Base-by-base conservation (phyloP, 2,797 vertebrate species). In the Vireo griseus region DNA sequence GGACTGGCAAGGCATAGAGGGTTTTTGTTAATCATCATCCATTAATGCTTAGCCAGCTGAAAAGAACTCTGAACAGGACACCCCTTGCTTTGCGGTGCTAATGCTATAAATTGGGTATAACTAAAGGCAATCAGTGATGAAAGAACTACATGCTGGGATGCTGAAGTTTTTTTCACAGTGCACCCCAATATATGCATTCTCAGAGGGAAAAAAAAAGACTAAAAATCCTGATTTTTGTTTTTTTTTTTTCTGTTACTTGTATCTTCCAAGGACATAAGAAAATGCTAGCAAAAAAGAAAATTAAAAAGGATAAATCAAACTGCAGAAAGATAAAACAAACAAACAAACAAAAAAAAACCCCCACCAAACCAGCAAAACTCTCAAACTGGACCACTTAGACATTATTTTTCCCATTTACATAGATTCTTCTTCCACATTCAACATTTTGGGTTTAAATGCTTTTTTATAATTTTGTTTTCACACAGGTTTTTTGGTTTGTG, bases 1-100 rank as follows among this genome's bases (percentile, higher is more conserved):
- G 29, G 25, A 72, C 73, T 92, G 92, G 82, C 63, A 93, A 92
- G 16, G 71, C 33, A 85, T 40, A 86, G 47, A 69, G 59, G 29
- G 16, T 87, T 93, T 66, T 92, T 94, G 63, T 92, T 95, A 88
- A 90, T 96, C 88, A 93, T 79, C 79, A 76, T 76, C 90, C 83
- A 85, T 88, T 96, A 94, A 73, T 88, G 79, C 90, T 94, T 82
- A 86, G 54, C 51, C 80, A 92, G 92, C 92, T 90, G 90, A 92
- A 94, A 79, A 86, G 79, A 26, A 20, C 66, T 63, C 47, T 48
- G 79, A 83, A 45, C 79, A 91, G 86, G 76, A 90, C 74, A 89
- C 76, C 25, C 13, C 33, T 92, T 88, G 48, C 71, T 93, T 76
- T 88, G 63, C 79, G 88, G 42, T 59, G 29, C 48, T 91, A 88